Conservation (phyloP, 2,888 invertebrate genomes). For the Drosophila atripex region DNA sequence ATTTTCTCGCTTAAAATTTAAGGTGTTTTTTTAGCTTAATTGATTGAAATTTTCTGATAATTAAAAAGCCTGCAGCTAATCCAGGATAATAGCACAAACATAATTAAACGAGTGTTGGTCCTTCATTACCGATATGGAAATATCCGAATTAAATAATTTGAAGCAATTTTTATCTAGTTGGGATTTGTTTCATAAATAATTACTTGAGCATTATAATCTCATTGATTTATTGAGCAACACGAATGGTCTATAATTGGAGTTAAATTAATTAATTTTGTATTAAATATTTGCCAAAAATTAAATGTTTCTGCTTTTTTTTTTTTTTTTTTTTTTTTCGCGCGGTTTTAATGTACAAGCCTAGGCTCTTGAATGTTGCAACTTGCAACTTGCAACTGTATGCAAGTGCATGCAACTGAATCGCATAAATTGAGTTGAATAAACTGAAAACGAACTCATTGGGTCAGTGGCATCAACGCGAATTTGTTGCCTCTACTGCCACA, state of each 20-base stretch:
- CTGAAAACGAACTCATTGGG: conserved; percentile 68
- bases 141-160: too few relatives aligned
- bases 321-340: too few relatives aligned
- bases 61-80: conserved; percentile 1
- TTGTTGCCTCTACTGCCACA: neutral
- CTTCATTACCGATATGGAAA: too few relatives aligned
- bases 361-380: conserved; percentile 1
- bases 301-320: too few relatives aligned
- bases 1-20: neutral
- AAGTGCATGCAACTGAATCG: neutral
- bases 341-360: neutral
- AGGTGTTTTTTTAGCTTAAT: neutral
- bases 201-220: too few relatives aligned
- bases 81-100: neutral
- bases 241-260: too few relatives aligned
- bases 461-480: conserved; percentile 65
- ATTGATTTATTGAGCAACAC: too few relatives aligned
- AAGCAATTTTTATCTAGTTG: too few relatives aligned
- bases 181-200: too few relatives aligned
- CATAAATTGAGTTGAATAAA: conserved; percentile 47
- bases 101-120: neutral
- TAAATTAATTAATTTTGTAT: neutral
- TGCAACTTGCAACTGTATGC: neutral
- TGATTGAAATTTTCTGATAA: neutral
- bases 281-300: neutral